These are phyloP conservation scores for Phengaris alcon DNA, from an alignment of 2,888 invertebrate species.

Conservation along the genomic window DNA sequence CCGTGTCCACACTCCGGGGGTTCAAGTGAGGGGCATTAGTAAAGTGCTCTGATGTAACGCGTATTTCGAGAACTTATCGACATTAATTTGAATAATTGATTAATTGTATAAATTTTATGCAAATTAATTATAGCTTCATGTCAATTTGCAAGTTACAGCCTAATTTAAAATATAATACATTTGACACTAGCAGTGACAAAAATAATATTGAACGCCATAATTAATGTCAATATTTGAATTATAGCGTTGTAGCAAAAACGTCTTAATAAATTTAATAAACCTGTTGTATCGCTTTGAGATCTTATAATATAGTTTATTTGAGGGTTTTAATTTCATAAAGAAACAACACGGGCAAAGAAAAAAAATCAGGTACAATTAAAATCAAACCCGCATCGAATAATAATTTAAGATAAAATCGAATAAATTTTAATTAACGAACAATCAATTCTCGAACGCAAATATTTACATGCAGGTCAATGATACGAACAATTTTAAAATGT, in stretches of 20 bases:
- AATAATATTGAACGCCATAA: background rate
- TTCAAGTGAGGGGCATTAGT: conserved; percentile 40
- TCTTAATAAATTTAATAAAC: background rate
- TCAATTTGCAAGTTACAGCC: background rate
- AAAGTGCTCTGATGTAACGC: conserved; percentile 41
- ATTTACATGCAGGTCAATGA: conserved; percentile 24
- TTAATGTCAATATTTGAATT: background rate
- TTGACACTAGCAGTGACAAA: background rate
- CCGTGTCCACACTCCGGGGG: conserved; percentile 41
- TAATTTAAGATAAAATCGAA: conserved; percentile 32
- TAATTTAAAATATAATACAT: background rate
- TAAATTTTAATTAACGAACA: conserved; percentile 32
- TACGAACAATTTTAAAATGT: conserved; percentile 13
- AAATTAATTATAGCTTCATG: conserved; percentile 17
- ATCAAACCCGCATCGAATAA: conserved; percentile 24
- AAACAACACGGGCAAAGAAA: background rate
- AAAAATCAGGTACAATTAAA: background rate
- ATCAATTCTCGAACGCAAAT: conserved; percentile 12
- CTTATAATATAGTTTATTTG: background rate
- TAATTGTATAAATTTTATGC: conserved; percentile 34
- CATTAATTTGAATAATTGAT: conserved; percentile 38
- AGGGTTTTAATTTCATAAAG: background rate
- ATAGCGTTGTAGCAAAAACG: background rate
- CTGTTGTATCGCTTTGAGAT: no score
- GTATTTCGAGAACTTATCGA: conserved; percentile 37